A percentile compares a stretch with the other conserved stretches of the same genome.
These are phyloP conservation scores for Ceriagrion tenellum DNA, from an alignment of 2,888 invertebrate genomes.

Conservation along the genomic window DNA sequence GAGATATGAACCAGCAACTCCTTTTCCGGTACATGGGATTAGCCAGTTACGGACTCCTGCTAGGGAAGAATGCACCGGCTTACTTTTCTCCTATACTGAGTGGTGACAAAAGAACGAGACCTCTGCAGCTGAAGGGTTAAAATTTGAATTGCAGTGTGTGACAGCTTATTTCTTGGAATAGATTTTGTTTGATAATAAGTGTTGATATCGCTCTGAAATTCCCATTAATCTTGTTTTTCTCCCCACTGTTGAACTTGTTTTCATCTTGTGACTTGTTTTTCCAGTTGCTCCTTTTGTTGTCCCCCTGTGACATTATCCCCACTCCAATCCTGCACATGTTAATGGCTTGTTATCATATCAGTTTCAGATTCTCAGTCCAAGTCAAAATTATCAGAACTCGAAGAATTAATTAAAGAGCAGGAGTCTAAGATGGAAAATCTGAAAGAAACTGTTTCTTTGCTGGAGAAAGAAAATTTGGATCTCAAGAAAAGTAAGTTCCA, in stretches of 20 bases:
- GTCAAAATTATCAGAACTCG: conserved; percentile 70
- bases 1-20: too few species aligned
- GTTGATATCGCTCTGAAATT: background rate
- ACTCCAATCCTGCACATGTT: background rate
- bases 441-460: conserved; percentile 70
- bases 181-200: background rate
- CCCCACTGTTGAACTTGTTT: background rate
- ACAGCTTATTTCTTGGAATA: background rate
- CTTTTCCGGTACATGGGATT: too few species aligned
- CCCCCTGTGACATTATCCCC: background rate
- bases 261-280: background rate
- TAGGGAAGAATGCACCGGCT: too few species aligned
- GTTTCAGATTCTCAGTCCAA: conserved; percentile 68
- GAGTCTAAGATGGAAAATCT: conserved; percentile 71
- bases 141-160: background rate
- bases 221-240: background rate
- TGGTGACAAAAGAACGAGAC: too few species aligned
- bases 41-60: too few species aligned
- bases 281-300: background rate
- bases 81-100: too few species aligned
- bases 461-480: conserved; percentile 70
- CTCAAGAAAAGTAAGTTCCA: conserved; percentile 34
- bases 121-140: too few species aligned
- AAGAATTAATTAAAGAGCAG: conserved; percentile 71
- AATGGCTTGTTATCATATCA: conserved; percentile 44